phyloP scores from a whole-genome alignment of 2,797 vertebrate species.

The Crax fasciolata region DNA sequence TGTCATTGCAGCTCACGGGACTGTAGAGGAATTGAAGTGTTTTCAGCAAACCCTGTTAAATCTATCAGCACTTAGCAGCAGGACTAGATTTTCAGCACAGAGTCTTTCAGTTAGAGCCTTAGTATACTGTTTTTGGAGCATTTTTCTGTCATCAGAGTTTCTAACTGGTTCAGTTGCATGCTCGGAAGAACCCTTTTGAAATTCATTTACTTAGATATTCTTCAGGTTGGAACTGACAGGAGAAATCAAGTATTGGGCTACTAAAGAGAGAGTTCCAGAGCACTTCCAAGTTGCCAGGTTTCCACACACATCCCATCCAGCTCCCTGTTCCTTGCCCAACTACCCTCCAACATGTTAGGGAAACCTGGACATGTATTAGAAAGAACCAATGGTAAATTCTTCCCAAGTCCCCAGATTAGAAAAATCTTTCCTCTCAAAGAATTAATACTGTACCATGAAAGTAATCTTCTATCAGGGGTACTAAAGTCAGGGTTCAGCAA shows the following conservation, averaged over 20 bases:
- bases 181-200: neutral
- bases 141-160: neutral
- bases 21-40: neutral
- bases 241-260: neutral
- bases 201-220: neutral
- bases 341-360: neutral
- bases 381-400: neutral
- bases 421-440: neutral
- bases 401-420: neutral
- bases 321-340: neutral
- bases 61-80: neutral
- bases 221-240: neutral
- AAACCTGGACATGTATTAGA: neutral
- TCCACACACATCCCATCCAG: neutral
- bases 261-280: neutral
- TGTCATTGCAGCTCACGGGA: neutral
- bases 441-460: neutral
- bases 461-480: neutral
- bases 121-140: neutral
- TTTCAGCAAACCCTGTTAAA: neutral
- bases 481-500: neutral
- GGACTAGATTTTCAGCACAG: neutral
- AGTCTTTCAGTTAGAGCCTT: neutral
- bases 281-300: neutral
- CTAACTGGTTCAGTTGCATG: neutral